Percentiles rank a stretch among this genome's conserved stretches.
Evolutionary conservation across 2,888 invertebrate genomes (phyloP).

Genomic region (Aphodius granarius): DNA sequence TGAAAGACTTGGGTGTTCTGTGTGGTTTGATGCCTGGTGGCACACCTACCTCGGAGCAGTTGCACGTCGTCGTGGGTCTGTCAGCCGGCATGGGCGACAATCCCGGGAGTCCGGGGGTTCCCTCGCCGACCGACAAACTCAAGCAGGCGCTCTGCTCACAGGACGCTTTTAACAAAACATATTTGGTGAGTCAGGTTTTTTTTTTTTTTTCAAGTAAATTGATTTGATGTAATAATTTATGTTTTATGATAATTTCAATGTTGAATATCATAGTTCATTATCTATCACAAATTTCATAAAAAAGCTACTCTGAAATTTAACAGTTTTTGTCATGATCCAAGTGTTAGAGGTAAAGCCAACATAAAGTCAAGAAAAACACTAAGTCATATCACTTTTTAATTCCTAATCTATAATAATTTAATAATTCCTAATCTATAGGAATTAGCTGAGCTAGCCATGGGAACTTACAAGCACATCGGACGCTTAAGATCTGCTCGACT

Average conservation of each 20-base stretch:
- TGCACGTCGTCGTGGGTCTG: slow-evolving; percentile 87
- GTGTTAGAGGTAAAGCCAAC: no score
- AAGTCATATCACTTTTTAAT: no score
- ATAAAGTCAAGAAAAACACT: no score
- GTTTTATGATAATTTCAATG: no score
- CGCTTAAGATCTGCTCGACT: slow-evolving; percentile 78
- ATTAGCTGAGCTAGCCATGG: slow-evolving; percentile 91
- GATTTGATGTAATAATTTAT: background rate
- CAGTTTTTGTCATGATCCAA: no score
- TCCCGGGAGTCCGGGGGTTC: slow-evolving; percentile 57
- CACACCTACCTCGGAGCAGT: slow-evolving; percentile 81
- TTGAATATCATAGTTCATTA: no score
- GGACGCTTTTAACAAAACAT: slow-evolving; percentile 85
- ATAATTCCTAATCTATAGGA: slow-evolving; percentile 58
- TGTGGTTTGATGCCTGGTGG: slow-evolving; percentile 88
- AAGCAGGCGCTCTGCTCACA: slow-evolving; percentile 90
- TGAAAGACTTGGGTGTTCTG: slow-evolving; percentile 81
- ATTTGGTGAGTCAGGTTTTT: slow-evolving; percentile 59
- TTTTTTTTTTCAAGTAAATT: background rate
- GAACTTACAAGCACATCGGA: slow-evolving; percentile 92
- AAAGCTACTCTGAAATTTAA: no score
- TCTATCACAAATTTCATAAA: no score
- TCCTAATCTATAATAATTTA: no score
- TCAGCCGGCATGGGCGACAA: slow-evolving; percentile 88
- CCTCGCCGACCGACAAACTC: slow-evolving; percentile 76